Base-by-base conservation (phyloP, 2,888 invertebrate species). In the Idaea biselata region DNA sequence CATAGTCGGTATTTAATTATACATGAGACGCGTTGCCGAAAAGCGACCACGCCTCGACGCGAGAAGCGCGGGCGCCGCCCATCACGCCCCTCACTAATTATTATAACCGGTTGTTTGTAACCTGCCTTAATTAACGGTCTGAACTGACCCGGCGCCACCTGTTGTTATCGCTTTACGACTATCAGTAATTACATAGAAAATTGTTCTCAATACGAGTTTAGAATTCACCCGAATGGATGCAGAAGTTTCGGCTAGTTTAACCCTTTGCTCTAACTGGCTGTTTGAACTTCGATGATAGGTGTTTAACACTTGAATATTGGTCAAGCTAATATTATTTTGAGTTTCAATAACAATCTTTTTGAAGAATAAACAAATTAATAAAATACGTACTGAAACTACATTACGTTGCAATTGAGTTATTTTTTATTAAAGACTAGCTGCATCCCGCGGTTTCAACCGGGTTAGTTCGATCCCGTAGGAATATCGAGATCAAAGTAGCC, bases 71-170 rank as follows among this genome's bases (percentile, higher is more conserved):
- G 63, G 81, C 79, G 76, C 78, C 90, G 89, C 91, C 91, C 84
- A 87, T 81, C 71, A 77, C 89, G 88, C 88, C 89, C 87, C 88
- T 81, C 81, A 82, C 89, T 90, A 91, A 91, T 91, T 91, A 89
- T 89, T 87, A 88, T 85, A 89, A 91, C 91, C 89, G 88, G 91
- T 91, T 89, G 81, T 84, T 86, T 83, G 83, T 83, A 80, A 82
- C 79, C 80, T 78, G 77, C 80, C 76, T 83, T 88, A 89, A 90
- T 90, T 90, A 91, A 83, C 82, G 77, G 74, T 63, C 11, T 64
- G 62, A 68, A 65, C 81, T 84, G 81, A 81, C 76, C 78, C 78
- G 73, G 79, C 85, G 84, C 86, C 89, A 89, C 88, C 90, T 89
- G 89, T 88, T 87, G 83, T 78, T 68, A 73, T 70, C 69, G 73